phyloP scores from a whole-genome alignment of 2,888 invertebrate species.

The Oxycera nigricornis region DNA sequence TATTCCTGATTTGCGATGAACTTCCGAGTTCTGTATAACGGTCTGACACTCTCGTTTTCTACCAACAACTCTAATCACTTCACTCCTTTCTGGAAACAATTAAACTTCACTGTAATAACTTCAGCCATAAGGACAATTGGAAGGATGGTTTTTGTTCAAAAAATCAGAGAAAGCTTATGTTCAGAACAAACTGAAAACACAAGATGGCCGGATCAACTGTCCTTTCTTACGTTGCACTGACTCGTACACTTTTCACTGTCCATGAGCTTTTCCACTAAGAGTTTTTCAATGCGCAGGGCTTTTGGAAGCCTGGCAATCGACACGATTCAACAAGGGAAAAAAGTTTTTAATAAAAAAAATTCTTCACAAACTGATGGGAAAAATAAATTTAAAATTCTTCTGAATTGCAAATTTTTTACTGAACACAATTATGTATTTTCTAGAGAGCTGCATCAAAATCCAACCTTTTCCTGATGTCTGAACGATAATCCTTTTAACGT shows the following conservation, averaged over 20 bases:
- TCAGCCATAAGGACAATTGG: not conserved
- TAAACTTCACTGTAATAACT: conserved; percentile 1
- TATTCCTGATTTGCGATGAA: not conserved
- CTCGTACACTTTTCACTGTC: not conserved
- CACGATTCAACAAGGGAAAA: not conserved
- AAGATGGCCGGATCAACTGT: conserved; percentile 29
- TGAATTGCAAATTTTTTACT: no score
- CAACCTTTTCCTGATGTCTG: no score
- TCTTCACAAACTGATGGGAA: not conserved
- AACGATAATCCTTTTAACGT: no score
- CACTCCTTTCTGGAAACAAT: not conserved
- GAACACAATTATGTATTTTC: no score
- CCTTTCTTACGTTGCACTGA: not conserved
- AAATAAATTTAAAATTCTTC: no score
- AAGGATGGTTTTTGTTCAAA: not conserved
- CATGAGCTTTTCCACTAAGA: not conserved
- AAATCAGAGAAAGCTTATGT: conserved; percentile 15
- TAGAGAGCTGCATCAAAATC: no score
- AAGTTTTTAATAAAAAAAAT: no score
- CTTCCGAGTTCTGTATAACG: not conserved
- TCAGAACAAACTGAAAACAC: conserved; percentile 17
- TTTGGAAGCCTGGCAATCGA: not conserved
- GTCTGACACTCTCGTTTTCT: not conserved
- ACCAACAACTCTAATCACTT: not conserved
- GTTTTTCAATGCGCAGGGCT: not conserved